These are phyloP conservation scores for Oplegnathus fasciatus DNA, from an alignment of 2,113 vertebrate species.

Conservation along the genomic window DNA sequence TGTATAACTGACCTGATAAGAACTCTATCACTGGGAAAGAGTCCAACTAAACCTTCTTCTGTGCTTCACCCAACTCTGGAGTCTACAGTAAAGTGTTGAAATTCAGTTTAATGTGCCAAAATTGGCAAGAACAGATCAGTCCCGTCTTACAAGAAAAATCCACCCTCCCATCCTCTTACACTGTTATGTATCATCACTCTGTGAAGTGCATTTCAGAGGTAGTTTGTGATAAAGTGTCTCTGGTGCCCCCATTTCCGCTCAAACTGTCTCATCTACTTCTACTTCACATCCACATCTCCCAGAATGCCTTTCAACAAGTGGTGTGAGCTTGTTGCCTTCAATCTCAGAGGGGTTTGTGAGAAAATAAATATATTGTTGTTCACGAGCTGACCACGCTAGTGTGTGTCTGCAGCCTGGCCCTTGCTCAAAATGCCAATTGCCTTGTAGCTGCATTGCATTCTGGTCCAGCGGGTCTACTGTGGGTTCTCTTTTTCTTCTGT, in stretches of 20 bases:
- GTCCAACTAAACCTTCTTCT: conserved; percentile 18
- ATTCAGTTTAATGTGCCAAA: background rate
- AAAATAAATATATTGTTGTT: conserved; percentile 40
- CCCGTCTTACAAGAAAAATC: background rate
- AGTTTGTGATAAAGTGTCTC: conserved; percentile 14
- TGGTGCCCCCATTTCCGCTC: background rate
- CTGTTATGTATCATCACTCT: conserved; percentile 5
- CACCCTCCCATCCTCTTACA: background rate
- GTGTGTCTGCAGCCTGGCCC: conserved; percentile 25
- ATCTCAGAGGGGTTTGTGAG: conserved; percentile 18
- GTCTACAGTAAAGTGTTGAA: background rate
- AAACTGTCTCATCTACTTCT: conserved; percentile 2
- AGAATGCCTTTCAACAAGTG: conserved; percentile 26
- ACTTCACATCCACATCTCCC: conserved; percentile 17
- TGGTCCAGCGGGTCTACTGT: conserved; percentile 12
- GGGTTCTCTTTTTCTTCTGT: conserved; percentile 17
- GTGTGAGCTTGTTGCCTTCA: conserved; percentile 15
- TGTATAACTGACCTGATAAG: conserved; percentile 35
- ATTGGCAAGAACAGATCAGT: conserved; percentile 12
- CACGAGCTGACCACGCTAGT: background rate
- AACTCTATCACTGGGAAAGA: conserved; percentile 40
- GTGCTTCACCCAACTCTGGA: background rate
- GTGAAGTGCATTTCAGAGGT: conserved; percentile 12
- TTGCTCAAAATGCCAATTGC: conserved; percentile 41
- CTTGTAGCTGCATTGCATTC: conserved; percentile 35